Evolutionary conservation across 1,140 invertebrate species (phyloP), one percentile per base, ranked within the genome.

Genomic region (Nymphalis io): DNA sequence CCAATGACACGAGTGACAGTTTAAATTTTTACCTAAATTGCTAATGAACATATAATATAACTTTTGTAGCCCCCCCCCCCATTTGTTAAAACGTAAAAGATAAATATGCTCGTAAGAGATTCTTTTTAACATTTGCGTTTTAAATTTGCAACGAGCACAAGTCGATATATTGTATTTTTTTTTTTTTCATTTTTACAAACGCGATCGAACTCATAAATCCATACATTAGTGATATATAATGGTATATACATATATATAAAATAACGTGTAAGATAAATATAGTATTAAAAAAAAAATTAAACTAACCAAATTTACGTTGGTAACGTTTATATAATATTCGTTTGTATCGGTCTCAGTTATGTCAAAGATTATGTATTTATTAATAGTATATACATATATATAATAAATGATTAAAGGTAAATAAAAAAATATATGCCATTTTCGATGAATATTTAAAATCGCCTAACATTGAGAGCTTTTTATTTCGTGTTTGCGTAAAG

Each of bases 281-380:
- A 55, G 60, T 70, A 70, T 70, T 64, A 70, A 70, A 70, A 57
- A 8, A 70, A 73, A 72, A 79, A 55, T 59, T 73, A 66, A 80
- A 82, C 69, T 87, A 87, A 88, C 84, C 84, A 87, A 87, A 84
- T 81, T 85, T 82, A 82, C 81, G 83, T 87, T 84, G 77, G 79
- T 80, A 79, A 78, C 64, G 75, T 78, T 78, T 80, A 67, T 82
- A 75, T 70, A 70, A 60, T 76, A 77, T 69, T 77, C 10, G 10
- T 79, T 83, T 82, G 72, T 84, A 85, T 88, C 87, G 86, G 86
- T 88, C 86, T 88, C 86, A 87, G 70, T 80, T 76, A 86, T 83
- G 85, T 87, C 86, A 88, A 88, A 88, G 86, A 87, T 76, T 78
- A 75, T 81, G 65, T 68, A 68, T 74, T 71, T 48, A 71, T 78